Evolutionary conservation across 2,888 invertebrate species (phyloP).

Genomic region (Plemyria rubiginata): DNA sequence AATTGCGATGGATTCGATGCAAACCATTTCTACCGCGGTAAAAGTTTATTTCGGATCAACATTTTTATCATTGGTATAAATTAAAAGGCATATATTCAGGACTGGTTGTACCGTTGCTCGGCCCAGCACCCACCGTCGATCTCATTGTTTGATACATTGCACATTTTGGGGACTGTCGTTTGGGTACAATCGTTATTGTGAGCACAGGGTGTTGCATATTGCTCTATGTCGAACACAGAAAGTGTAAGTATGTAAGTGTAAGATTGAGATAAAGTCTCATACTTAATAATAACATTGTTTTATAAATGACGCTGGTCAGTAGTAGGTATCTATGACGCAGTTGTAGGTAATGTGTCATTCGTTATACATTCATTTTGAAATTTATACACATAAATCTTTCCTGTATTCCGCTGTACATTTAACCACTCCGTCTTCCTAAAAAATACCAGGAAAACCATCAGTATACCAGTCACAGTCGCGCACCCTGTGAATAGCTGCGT

Average conservation of each 20-base stretch:
- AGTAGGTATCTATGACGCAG: background rate
- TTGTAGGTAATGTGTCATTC: background rate
- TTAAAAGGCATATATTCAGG: constrained; percentile 48
- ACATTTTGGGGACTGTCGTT: constrained; percentile 68
- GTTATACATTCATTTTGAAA: constrained; percentile 2
- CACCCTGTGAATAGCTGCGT: constrained; percentile 69
- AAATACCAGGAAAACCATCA: constrained; percentile 49
- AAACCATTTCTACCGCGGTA: background rate
- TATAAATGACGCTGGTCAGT: background rate
- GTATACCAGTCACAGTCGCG: constrained; percentile 37
- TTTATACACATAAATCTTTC: constrained; percentile 13
- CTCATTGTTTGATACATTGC: constrained; percentile 76
- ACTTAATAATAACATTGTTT: background rate
- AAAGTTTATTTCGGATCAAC: constrained; percentile 37
- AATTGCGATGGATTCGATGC: background rate
- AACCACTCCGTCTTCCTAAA: constrained; percentile 22
- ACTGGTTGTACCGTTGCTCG: constrained; percentile 81
- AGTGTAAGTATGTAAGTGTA: too few relatives aligned
- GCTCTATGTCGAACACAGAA: too few relatives aligned
- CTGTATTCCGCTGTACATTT: background rate
- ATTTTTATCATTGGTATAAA: constrained; percentile 60
- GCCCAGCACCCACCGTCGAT: constrained; percentile 65
- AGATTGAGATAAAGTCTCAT: too few relatives aligned
- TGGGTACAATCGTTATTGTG: constrained; percentile 55
- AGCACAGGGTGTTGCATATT: constrained; percentile 55